Conservation (phyloP, 2,888 invertebrate genomes). For the Ochropleura plecta region DNA sequence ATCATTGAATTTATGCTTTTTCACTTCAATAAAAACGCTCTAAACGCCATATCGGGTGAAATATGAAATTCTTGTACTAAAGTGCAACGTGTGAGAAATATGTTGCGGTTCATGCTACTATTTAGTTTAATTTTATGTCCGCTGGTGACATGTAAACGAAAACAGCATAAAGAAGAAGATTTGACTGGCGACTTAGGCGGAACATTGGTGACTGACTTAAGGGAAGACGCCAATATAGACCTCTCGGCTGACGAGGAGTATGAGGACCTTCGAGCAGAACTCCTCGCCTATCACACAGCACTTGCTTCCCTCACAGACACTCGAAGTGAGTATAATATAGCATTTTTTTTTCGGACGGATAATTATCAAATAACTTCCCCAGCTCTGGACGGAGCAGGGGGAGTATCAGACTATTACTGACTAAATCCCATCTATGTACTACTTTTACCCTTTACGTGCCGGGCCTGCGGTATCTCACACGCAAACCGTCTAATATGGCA, state of each 20-base stretch:
- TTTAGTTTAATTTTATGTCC: constrained; percentile 69
- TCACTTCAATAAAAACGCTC: constrained; percentile 77
- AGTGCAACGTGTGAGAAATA: constrained; percentile 70
- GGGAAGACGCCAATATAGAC: constrained; percentile 81
- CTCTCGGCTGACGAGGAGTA: constrained; percentile 85
- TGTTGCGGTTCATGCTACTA: constrained; percentile 72
- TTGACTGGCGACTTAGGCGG: constrained; percentile 67
- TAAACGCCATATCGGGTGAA: constrained; percentile 56
- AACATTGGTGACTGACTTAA: constrained; percentile 73
- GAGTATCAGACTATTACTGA: no score
- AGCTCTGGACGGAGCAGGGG: no score
- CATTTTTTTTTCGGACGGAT: no score
- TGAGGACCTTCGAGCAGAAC: constrained; percentile 85
- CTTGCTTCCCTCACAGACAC: constrained; percentile 73
- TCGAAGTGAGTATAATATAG: constrained; percentile 67
- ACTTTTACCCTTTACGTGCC: no score
- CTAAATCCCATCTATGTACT: no score
- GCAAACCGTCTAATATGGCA: neutral
- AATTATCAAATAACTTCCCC: no score
- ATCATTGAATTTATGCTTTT: constrained; percentile 81
- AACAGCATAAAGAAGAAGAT: constrained; percentile 37
- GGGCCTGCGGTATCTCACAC: no score
- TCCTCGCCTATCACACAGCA: constrained; percentile 83
- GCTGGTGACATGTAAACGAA: constrained; percentile 51
- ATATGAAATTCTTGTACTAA: constrained; percentile 52